These are phyloP conservation scores for Stenurella melanura DNA, from an alignment of 2,888 invertebrate genomes.

Conservation along the genomic window DNA sequence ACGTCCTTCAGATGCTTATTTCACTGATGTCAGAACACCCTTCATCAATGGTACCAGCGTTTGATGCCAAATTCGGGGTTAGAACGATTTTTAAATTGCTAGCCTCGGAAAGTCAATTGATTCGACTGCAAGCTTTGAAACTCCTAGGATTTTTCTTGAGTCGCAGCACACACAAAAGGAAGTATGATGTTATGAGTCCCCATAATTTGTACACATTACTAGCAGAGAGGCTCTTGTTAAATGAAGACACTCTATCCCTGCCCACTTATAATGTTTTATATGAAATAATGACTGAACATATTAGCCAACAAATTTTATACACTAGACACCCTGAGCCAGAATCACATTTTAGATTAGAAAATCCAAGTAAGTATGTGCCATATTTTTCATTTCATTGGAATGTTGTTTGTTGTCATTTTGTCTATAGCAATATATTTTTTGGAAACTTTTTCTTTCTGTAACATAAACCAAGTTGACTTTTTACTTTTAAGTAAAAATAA, in stretches of 20 bases:
- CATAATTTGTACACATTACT: slow-evolving; percentile 98
- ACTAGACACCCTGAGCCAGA: slow-evolving; percentile 97
- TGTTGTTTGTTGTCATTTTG: too few relatives aligned
- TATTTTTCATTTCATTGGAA: background rate
- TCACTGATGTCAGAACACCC: slow-evolving; percentile 99
- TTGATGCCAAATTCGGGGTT: slow-evolving; percentile 97
- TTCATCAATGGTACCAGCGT: slow-evolving; percentile 98
- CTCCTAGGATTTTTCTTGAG: slow-evolving; percentile 98
- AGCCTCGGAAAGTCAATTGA: slow-evolving; percentile 96
- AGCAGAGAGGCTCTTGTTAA: slow-evolving; percentile 91
- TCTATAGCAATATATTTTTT: too few relatives aligned
- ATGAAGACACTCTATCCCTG: slow-evolving; percentile 92
- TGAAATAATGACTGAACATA: slow-evolving; percentile 98
- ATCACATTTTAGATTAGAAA: slow-evolving; percentile 94
- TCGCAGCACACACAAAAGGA: slow-evolving; percentile 98
- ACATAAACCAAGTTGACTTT: too few relatives aligned
- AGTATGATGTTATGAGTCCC: slow-evolving; percentile 99
- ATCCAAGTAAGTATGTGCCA: slow-evolving; percentile 85
- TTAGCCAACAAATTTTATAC: slow-evolving; percentile 95
- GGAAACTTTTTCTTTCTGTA: too few relatives aligned
- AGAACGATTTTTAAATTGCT: slow-evolving; percentile 97
- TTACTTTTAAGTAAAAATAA: too few relatives aligned
- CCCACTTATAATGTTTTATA: slow-evolving; percentile 99
- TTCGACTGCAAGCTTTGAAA: slow-evolving; percentile 96
- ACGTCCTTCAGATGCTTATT: slow-evolving; percentile 97